Percentiles rank a stretch among this genome's conserved stretches.
phyloP scores from a whole-genome alignment of 2,888 invertebrate species.

The Patella depressa region DNA sequence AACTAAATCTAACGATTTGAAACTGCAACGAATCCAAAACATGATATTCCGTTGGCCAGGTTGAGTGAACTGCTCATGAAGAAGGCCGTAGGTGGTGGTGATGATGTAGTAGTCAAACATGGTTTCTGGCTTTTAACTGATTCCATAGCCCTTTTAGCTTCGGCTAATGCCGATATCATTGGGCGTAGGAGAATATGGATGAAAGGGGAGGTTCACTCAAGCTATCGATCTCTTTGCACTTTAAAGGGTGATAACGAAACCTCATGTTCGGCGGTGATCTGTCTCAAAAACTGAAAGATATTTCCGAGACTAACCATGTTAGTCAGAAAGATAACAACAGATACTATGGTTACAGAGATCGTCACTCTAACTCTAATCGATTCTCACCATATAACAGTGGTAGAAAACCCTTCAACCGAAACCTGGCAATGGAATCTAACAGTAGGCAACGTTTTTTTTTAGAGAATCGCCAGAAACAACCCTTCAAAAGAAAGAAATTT shows the following conservation, averaged over 20 bases:
- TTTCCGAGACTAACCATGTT: background rate
- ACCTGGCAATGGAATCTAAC: background rate
- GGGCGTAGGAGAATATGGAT: background rate
- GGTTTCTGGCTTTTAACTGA: background rate
- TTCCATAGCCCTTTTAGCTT: background rate
- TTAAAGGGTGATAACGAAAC: background rate
- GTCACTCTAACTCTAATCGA: background rate
- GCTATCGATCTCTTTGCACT: background rate
- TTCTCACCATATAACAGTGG: background rate
- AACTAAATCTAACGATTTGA: background rate
- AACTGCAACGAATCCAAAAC: background rate
- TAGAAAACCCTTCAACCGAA: no score
- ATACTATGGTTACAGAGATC: background rate
- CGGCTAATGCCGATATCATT: background rate
- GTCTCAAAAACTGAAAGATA: background rate
- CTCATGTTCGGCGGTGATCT: background rate
- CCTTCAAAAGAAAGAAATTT: background rate
- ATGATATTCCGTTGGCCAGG: background rate
- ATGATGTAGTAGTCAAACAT: background rate
- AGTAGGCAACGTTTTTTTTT: background rate
- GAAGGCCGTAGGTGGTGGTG: background rate
- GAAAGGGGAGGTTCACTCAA: background rate
- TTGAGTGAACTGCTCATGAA: background rate
- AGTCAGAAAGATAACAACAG: background rate
- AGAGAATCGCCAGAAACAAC: constrained; percentile 1